Evolutionary conservation across 2,888 invertebrate species (phyloP), one percentile per base, ranked within the genome.

Genomic region (Seira ritae): DNA sequence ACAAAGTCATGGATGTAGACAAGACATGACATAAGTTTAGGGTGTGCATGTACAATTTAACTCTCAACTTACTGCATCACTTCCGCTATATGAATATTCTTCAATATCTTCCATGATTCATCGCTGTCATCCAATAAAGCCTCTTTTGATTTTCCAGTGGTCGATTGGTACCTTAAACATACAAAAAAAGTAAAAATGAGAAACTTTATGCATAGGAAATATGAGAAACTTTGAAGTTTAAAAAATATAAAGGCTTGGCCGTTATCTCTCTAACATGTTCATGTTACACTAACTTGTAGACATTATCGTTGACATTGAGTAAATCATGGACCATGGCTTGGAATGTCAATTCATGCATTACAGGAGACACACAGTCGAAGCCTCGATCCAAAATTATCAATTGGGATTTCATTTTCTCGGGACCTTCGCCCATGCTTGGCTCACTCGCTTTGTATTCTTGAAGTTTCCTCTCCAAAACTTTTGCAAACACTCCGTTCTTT

Each of bases 21-120:
- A 66, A 2, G 8, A 50, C 3, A 67, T 65, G 22, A n/a, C n/a
- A n/a, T n/a, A 66, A 20, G 20, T 37, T 37, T 66, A 70, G 19
- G 20, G 1, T 19, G 10, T 20, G n/a, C n/a, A n/a, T n/a, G n/a
- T n/a, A n/a, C n/a, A n/a, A n/a, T n/a, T n/a, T n/a, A n/a, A n/a
- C n/a, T n/a, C n/a, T n/a, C n/a, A n/a, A 70, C 78, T 37, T 81
- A 85, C 86, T 77, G 77, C 60, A 78, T 72, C 8, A 87, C 87
- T 79, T 86, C 83, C 0, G 87, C 86, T 66, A 87, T 87, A 46
- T 86, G 85, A 24, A 81, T 84, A 42, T 87, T 86, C 37, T 86
- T 83, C n/a, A 88, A 46, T 1, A 80, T 67, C 24, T 76, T 67
- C 88, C 88, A 88, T 10, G 76, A 81, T 19, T 85, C 84, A 70